phyloP scores from a whole-genome alignment of 2,888 invertebrate species.

The Craniophora ligustri region DNA sequence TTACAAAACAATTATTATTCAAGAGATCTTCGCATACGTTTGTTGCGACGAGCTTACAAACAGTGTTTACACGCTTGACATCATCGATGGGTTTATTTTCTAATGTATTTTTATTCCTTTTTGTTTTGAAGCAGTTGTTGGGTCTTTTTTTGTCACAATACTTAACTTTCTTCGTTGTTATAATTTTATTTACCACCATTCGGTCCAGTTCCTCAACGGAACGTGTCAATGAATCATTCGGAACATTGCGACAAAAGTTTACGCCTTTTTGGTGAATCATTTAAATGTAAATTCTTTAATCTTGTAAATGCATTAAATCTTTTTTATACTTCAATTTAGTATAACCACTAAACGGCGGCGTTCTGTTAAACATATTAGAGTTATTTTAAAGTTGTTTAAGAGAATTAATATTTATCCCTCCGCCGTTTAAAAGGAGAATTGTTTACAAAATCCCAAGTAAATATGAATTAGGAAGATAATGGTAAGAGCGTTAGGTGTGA shows the following conservation, averaged over 20 bases:
- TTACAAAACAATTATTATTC: slow-evolving; percentile 5
- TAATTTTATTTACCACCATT: slow-evolving; percentile 18
- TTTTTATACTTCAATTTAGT: background rate
- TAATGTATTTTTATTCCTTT: slow-evolving; percentile 17
- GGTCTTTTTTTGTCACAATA: slow-evolving; percentile 18
- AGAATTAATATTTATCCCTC: slow-evolving; percentile 29
- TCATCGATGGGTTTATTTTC: slow-evolving; percentile 32
- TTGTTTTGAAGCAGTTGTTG: slow-evolving; percentile 5
- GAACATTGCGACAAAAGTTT: slow-evolving; percentile 24
- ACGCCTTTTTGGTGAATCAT: slow-evolving; percentile 38
- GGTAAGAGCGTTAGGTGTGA: slow-evolving; percentile 39
- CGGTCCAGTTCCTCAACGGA: slow-evolving; percentile 17
- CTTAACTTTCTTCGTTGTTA: slow-evolving; percentile 35
- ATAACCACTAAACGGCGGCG: background rate
- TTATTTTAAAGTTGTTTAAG: slow-evolving; percentile 12
- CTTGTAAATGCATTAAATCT: background rate
- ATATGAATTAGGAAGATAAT: slow-evolving; percentile 56
- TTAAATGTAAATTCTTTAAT: slow-evolving; percentile 26
- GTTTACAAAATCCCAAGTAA: slow-evolving; percentile 53
- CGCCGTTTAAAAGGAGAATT: slow-evolving; percentile 37
- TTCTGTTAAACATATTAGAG: slow-evolving; percentile 10
- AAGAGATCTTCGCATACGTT: slow-evolving; percentile 13
- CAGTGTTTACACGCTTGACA: slow-evolving; percentile 23
- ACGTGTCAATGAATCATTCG: slow-evolving; percentile 47
- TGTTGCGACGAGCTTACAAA: slow-evolving; percentile 13